Conservation (phyloP, 2,888 invertebrate genomes). For the Tenthredo scrophulariae region DNA sequence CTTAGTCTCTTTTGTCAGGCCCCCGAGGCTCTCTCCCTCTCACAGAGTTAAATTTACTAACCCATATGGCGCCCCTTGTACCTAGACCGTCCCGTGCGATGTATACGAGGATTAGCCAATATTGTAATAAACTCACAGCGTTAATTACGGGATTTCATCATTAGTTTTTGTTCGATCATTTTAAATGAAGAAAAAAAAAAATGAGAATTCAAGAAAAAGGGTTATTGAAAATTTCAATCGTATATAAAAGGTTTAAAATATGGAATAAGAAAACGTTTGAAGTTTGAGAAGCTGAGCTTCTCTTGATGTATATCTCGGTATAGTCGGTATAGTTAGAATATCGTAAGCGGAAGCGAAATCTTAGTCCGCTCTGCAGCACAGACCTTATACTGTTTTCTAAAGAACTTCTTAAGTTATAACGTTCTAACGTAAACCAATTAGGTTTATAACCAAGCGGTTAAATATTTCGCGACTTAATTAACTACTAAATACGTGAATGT, state of each 20-base stretch:
- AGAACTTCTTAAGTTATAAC: neutral
- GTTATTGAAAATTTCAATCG: neutral
- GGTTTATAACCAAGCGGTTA: neutral
- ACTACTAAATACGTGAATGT: conserved; percentile 3
- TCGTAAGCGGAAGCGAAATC: neutral
- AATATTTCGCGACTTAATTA: conserved; percentile 27
- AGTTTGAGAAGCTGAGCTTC: neutral
- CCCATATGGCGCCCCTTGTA: conserved; percentile 67
- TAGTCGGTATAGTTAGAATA: neutral
- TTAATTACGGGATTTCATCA: neutral
- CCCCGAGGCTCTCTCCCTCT: conserved; percentile 58
- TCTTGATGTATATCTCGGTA: neutral
- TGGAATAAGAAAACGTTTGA: neutral
- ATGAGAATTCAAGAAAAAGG: neutral
- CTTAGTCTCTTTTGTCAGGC: conserved; percentile 68
- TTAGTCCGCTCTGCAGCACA: neutral
- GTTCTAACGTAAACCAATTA: conserved; percentile 45
- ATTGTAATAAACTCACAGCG: neutral
- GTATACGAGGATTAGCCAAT: conserved; percentile 9
- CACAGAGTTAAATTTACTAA: conserved; percentile 70
- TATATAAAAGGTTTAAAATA: neutral
- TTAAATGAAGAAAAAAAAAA: neutral
- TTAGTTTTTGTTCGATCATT: neutral
- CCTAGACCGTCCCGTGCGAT: conserved; percentile 30
- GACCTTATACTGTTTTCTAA: neutral